phyloP scores from a whole-genome alignment of 2,888 invertebrate genomes.

The Cosmia pyralina region DNA sequence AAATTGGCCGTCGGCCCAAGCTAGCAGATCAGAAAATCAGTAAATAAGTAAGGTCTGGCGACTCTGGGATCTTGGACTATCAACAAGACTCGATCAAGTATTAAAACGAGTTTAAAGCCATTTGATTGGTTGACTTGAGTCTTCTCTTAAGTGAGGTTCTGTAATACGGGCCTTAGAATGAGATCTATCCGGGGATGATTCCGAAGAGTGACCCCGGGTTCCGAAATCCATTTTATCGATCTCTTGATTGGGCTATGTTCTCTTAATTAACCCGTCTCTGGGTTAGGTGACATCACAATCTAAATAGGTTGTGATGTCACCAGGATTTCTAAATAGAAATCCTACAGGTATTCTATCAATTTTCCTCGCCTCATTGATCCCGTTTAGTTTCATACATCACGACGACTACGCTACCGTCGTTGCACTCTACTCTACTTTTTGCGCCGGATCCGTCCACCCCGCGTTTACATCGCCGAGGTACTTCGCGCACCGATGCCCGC shows the following conservation, averaged over 20 bases:
- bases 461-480: slow-evolving; percentile 17
- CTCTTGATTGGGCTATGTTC: neutral
- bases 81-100: too few relatives aligned
- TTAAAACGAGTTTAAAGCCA: too few relatives aligned
- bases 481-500: slow-evolving; percentile 48
- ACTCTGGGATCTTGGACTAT: too few relatives aligned
- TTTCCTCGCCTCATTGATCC: neutral
- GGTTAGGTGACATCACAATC: neutral
- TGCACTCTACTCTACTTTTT: slow-evolving; percentile 33
- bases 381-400: slow-evolving; percentile 8
- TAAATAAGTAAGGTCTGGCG: too few relatives aligned
- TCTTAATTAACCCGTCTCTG: neutral
- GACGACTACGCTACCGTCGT: neutral
- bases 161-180: neutral
- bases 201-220: neutral
- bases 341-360: neutral
- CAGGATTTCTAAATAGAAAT: too few relatives aligned
- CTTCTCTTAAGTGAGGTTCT: too few relatives aligned
- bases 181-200: neutral
- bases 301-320: too few relatives aligned
- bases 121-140: too few relatives aligned
- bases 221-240: neutral
- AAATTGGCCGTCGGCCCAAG: too few relatives aligned
- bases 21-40: too few relatives aligned
- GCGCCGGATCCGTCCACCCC: slow-evolving; percentile 15